phyloP scores from a whole-genome alignment of 2,113 vertebrate genomes.

The Pygoscelis adeliae region DNA sequence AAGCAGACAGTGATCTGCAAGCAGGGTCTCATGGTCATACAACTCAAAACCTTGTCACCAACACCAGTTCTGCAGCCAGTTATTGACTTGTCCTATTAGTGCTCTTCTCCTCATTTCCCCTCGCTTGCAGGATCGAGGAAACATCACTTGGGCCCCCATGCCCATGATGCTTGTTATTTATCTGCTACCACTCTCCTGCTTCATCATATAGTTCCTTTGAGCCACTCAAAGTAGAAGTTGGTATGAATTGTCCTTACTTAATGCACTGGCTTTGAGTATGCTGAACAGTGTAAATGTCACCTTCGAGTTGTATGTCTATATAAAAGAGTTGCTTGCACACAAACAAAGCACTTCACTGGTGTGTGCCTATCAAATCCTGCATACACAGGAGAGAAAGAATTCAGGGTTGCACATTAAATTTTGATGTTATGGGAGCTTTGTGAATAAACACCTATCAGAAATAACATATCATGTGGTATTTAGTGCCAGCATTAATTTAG shows the following conservation, averaged over 20 bases:
- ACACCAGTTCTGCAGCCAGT: not conserved
- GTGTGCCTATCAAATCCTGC: not conserved
- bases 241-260: not conserved
- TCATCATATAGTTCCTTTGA: not conserved
- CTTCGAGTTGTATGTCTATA: not conserved
- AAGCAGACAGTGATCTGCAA: not conserved
- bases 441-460: not conserved
- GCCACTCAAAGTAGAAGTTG: not conserved
- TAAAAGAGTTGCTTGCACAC: not conserved
- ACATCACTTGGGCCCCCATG: not conserved
- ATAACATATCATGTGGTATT: accelerated
- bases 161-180: not conserved
- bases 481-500: not conserved
- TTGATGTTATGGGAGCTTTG: not conserved
- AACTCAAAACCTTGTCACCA: not conserved
- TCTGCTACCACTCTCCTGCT: not conserved
- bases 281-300: not conserved
- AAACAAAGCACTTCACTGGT: not conserved
- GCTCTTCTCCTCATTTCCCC: not conserved
- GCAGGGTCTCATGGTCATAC: not conserved
- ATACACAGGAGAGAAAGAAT: not conserved
- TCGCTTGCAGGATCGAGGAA: not conserved
- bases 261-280: not conserved
- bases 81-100: not conserved
- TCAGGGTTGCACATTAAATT: not conserved